Conservation (phyloP, 2,888 invertebrate genomes). For the Drosophila eohydei region DNA sequence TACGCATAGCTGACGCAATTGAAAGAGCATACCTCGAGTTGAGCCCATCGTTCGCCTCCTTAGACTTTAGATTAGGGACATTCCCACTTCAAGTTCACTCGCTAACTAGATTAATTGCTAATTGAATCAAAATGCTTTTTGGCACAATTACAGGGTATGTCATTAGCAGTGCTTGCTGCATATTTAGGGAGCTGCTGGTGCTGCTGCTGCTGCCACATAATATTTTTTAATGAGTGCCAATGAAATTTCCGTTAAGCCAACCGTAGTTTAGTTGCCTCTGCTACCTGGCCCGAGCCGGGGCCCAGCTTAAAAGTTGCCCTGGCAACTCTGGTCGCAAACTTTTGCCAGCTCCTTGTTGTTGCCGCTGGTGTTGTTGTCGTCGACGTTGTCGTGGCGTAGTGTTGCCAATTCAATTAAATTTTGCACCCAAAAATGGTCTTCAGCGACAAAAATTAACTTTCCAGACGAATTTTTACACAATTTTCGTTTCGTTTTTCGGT, state of each 20-base stretch:
- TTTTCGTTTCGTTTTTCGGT: conserved; percentile 34
- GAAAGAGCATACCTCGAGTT: neutral
- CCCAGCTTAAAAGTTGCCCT: conserved; percentile 36
- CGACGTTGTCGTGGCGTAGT: conserved; percentile 35
- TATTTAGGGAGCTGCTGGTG: neutral
- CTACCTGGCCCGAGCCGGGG: conserved; percentile 19
- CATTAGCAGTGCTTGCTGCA: neutral
- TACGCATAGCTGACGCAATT: neutral
- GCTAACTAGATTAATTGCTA: conserved; percentile 1
- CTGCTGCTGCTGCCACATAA: conserved; percentile 13
- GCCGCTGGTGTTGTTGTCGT: conserved; percentile 5
- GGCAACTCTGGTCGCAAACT: conserved; percentile 53
- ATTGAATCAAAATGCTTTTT: conserved; percentile 16
- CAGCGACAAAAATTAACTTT: conserved; percentile 60
- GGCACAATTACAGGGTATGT: conserved; percentile 31
- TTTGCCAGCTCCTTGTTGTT: conserved; percentile 23
- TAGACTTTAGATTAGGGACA: neutral
- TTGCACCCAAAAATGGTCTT: conserved; percentile 40
- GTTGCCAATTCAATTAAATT: conserved; percentile 73
- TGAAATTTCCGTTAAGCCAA: conserved; percentile 69
- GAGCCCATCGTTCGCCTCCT: neutral
- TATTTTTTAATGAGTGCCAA: conserved; percentile 70
- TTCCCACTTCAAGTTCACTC: neutral
- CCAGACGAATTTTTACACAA: conserved; percentile 60
- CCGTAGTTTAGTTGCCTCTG: conserved; percentile 25